These are phyloP conservation scores for Pomatostomus ruficeps DNA, from an alignment of 2,113 vertebrate genomes.

Conservation along the genomic window DNA sequence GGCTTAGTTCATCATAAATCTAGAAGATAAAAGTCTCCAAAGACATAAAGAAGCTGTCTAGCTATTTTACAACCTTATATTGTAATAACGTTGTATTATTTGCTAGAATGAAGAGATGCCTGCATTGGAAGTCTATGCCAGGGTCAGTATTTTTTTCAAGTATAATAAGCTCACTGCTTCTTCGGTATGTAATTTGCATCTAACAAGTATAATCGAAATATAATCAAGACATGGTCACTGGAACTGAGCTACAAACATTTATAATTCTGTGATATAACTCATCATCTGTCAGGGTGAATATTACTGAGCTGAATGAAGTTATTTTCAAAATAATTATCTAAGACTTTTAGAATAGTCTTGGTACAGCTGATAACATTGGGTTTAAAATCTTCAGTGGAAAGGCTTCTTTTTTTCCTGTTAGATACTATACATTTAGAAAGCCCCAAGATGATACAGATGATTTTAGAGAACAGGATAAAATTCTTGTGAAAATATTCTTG, in stretches of 20 bases:
- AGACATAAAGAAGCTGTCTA: neutral
- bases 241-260: neutral
- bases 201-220: neutral
- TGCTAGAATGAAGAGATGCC: neutral
- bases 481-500: neutral
- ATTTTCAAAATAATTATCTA: neutral
- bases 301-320: neutral
- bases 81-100: neutral
- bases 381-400: neutral
- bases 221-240: neutral
- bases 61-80: neutral
- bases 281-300: neutral
- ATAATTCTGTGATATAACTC: neutral
- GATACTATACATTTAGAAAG: neutral
- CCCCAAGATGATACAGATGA: neutral
- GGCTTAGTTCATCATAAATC: neutral
- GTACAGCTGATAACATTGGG: neutral
- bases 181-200: neutral
- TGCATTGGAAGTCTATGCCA: neutral
- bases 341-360: neutral
- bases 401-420: neutral
- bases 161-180: neutral
- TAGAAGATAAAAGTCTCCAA: neutral
- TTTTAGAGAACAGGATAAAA: neutral
- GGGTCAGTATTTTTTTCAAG: neutral